Conservation (phyloP, 2,888 invertebrate species). For the Athalia rosae region DNA sequence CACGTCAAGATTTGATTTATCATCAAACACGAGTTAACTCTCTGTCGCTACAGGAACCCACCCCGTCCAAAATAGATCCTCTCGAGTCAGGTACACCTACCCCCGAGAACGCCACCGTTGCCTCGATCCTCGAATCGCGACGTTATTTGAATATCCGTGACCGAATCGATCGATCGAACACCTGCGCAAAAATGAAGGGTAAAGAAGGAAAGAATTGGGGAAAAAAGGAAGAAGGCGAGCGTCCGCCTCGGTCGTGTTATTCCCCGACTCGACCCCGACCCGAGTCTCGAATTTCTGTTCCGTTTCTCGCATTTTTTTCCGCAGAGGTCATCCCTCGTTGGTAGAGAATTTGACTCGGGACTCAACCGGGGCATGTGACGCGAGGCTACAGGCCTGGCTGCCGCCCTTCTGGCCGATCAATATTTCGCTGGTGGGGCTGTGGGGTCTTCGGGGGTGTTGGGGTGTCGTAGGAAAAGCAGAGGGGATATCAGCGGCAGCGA, state of each 20-base stretch:
- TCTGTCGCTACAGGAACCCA: too few species aligned
- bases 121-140: background rate
- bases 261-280: too few species aligned
- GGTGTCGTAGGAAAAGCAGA: slow-evolving; percentile 49
- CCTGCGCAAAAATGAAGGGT: too few species aligned
- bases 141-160: too few species aligned
- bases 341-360: slow-evolving; percentile 1
- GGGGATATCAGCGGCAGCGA: slow-evolving; percentile 52
- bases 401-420: slow-evolving; percentile 73
- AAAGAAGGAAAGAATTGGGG: too few species aligned
- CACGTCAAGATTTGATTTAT: slow-evolving; percentile 37
- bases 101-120: slow-evolving; percentile 7
- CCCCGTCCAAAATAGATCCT: too few species aligned
- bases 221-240: too few species aligned
- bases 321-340: slow-evolving; percentile 12
- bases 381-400: slow-evolving; percentile 67
- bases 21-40: slow-evolving; percentile 14
- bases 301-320: background rate
- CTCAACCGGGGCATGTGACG: slow-evolving; percentile 2
- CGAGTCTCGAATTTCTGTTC: too few species aligned
- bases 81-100: background rate
- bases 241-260: too few species aligned
- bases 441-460: slow-evolving; percentile 57
- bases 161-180: too few species aligned
- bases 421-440: slow-evolving; percentile 72